Conservation (phyloP, 2,888 invertebrate species). For the Lypha dubia region DNA sequence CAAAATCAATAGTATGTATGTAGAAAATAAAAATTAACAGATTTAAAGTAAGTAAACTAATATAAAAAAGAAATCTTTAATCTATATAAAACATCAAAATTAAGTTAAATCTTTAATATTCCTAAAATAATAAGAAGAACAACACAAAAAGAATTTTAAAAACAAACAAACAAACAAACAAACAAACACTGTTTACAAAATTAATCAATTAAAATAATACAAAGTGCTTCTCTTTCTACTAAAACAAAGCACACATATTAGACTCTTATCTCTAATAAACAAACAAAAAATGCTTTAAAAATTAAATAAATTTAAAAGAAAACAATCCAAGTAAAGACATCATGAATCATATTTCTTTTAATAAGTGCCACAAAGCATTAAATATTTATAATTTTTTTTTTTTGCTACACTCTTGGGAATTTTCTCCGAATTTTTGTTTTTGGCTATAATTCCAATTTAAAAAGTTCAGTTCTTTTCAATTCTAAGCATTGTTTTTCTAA, state of each 20-base stretch:
- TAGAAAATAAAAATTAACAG: constrained; percentile 24
- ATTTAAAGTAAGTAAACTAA: constrained; percentile 27
- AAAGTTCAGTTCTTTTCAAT: too few species aligned
- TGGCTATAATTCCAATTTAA: too few species aligned
- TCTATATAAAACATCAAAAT: constrained; percentile 45
- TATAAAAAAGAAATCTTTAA: constrained; percentile 47
- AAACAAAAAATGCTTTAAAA: constrained; percentile 35
- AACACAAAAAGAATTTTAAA: constrained; percentile 17
- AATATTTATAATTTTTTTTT: constrained; percentile 7
- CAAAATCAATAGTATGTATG: constrained; percentile 38
- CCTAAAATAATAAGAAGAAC: constrained; percentile 37
- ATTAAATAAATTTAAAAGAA: constrained; percentile 15
- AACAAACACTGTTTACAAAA: not conserved
- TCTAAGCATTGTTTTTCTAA: too few species aligned
- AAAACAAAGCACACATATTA: constrained; percentile 45
- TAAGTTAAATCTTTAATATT: constrained; percentile 52
- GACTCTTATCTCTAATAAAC: constrained; percentile 39
- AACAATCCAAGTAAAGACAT: constrained; percentile 24
- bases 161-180: constrained; percentile 21
- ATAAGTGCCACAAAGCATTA: constrained; percentile 22
- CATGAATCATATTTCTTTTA: constrained; percentile 23
- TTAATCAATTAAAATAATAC: not conserved
- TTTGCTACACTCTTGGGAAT: not conserved
- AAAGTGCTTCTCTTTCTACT: constrained; percentile 49
- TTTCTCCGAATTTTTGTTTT: too few species aligned